phyloP scores from a whole-genome alignment of 1,140 invertebrate species.

The Temnothorax nylanderi region DNA sequence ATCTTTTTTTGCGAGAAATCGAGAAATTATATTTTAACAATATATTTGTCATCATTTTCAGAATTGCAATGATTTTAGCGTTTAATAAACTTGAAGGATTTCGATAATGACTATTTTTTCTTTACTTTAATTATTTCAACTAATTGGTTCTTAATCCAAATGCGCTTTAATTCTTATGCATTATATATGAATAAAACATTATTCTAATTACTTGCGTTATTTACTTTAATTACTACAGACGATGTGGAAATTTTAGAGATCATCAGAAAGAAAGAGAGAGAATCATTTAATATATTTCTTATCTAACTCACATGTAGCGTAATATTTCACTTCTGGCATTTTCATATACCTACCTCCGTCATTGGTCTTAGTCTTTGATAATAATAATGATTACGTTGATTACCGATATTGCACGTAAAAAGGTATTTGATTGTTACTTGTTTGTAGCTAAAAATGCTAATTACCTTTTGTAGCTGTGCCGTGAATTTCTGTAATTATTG shows the following conservation, averaged over 20 bases:
- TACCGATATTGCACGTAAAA: not conserved
- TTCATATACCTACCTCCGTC: conserved; percentile 27
- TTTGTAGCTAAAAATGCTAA: not conserved
- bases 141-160: not conserved
- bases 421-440: conserved; percentile 20
- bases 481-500: conserved; percentile 14
- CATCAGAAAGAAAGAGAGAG: conserved; percentile 2
- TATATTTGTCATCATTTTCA: not conserved
- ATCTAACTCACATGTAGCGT: conserved; percentile 38
- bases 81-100: not conserved
- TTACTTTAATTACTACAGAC: not conserved
- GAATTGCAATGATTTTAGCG: not conserved
- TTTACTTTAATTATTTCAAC: not conserved
- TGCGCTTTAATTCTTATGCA: conserved; percentile 56
- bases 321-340: conserved; percentile 53
- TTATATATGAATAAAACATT: conserved; percentile 43
- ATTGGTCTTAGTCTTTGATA: conserved; percentile 35
- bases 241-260: conserved; percentile 60
- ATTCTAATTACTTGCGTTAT: conserved; percentile 51
- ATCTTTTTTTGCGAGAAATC: not conserved
- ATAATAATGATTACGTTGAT: conserved; percentile 57
- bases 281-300: conserved; percentile 51
- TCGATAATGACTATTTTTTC: not conserved
- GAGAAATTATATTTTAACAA: not conserved
- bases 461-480: not conserved